These are phyloP conservation scores for Scelioninae gen. 1 DNA, from an alignment of 2,888 invertebrate species.

Conservation along the genomic window DNA sequence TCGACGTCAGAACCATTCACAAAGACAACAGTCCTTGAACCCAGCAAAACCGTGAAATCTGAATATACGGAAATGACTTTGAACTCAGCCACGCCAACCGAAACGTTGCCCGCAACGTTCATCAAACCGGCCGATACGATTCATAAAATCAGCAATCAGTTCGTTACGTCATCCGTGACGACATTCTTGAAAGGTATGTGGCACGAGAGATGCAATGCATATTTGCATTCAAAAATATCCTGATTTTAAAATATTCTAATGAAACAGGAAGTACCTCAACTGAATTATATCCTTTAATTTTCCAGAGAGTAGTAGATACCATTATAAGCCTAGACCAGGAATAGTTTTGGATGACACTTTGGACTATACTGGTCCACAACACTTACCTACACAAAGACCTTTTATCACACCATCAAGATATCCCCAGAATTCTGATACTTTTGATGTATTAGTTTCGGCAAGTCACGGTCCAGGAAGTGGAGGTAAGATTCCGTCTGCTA, in stretches of 20 bases:
- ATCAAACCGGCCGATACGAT: constrained; percentile 65
- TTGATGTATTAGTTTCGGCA: constrained; percentile 94
- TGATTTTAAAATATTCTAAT: neutral
- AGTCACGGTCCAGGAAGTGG: constrained; percentile 90
- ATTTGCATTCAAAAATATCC: constrained; percentile 22
- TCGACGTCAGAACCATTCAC: constrained; percentile 56
- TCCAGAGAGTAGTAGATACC: constrained; percentile 77
- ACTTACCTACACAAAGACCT: constrained; percentile 85
- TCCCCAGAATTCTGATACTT: constrained; percentile 88
- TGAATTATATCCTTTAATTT: neutral
- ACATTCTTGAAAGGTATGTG: constrained; percentile 76
- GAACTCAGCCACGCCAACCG: constrained; percentile 82
- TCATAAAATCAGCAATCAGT: constrained; percentile 66
- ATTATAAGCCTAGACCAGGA: constrained; percentile 92
- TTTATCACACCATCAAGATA: constrained; percentile 80
- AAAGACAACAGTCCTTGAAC: constrained; percentile 71
- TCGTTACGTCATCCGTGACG: constrained; percentile 74
- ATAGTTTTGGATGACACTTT: constrained; percentile 91
- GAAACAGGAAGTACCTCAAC: neutral
- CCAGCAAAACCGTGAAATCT: constrained; percentile 73
- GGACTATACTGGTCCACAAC: constrained; percentile 83
- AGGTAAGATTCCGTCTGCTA: constrained; percentile 22
- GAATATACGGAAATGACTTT: constrained; percentile 68
- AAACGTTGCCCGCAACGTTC: constrained; percentile 81
- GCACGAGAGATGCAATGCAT: constrained; percentile 59